Conservation (phyloP, 2,888 invertebrate species). For the Phasia obesa region DNA sequence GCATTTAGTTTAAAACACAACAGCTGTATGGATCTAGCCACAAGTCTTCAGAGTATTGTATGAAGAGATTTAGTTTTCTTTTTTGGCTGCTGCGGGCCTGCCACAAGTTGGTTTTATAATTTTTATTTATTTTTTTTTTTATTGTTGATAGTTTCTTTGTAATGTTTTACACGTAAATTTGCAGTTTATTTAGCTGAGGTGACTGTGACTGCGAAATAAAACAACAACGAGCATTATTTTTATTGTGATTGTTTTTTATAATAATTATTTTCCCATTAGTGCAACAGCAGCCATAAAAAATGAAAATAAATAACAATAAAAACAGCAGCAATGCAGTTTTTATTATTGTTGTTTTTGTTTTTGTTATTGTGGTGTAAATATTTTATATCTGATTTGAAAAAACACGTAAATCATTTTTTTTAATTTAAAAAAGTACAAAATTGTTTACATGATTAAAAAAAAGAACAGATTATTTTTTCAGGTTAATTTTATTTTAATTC, state of each 20-base stretch:
- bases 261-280: slow-evolving; percentile 71
- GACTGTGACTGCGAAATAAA: slow-evolving; percentile 43
- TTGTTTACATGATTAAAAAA: slow-evolving; percentile 51
- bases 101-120: slow-evolving; percentile 60
- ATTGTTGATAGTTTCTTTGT: slow-evolving; percentile 27
- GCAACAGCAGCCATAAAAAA: slow-evolving; percentile 38
- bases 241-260: slow-evolving; percentile 45
- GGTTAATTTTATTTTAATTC: slow-evolving; percentile 63
- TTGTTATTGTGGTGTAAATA: slow-evolving; percentile 35
- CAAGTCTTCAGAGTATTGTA: slow-evolving; percentile 17
- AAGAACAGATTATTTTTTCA: slow-evolving; percentile 33
- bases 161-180: slow-evolving; percentile 64
- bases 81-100: slow-evolving; percentile 48
- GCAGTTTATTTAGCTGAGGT: slow-evolving; percentile 52
- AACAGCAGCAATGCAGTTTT: slow-evolving; percentile 42
- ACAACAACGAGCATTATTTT: slow-evolving; percentile 2
- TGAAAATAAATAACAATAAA: slow-evolving; percentile 39
- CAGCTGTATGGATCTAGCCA: slow-evolving; percentile 23
- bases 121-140: slow-evolving; percentile 17
- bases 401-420: slow-evolving; percentile 72
- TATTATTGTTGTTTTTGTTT: slow-evolving; percentile 51
- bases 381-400: slow-evolving; percentile 69
- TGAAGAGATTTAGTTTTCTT: slow-evolving; percentile 21
- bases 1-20: slow-evolving; percentile 3
- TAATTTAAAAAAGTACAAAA: slow-evolving; percentile 52